These are phyloP conservation scores for Tachina lurida DNA, from an alignment of 2,888 invertebrate genomes.

Conservation along the genomic window DNA sequence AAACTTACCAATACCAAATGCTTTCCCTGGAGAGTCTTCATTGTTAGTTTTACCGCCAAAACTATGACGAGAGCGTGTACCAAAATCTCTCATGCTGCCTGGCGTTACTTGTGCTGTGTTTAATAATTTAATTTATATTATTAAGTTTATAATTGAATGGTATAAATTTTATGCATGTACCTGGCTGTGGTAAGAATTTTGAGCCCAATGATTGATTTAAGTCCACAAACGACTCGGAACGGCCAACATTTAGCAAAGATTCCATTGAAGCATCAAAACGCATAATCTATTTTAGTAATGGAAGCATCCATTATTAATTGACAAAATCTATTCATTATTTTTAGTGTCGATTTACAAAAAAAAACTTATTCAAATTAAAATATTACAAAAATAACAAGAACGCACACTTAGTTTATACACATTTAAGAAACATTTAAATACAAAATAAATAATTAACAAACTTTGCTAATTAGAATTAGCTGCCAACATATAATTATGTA, in stretches of 20 bases:
- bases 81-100: constrained; percentile 76
- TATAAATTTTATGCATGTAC: constrained; percentile 71
- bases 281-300: constrained; percentile 86
- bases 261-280: constrained; percentile 91
- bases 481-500: not conserved
- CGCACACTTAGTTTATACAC: constrained; percentile 14
- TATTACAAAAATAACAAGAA: constrained; percentile 38
- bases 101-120: constrained; percentile 74
- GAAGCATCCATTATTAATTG: constrained; percentile 17
- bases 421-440: constrained; percentile 18
- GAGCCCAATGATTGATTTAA: constrained; percentile 83
- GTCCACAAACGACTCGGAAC: constrained; percentile 93
- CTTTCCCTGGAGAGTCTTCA: constrained; percentile 86
- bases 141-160: not conserved
- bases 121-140: not conserved
- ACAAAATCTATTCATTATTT: not conserved
- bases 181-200: constrained; percentile 78
- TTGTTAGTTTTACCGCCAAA: constrained; percentile 85
- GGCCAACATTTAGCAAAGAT: constrained; percentile 88
- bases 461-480: constrained; percentile 6
- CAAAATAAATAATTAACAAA: constrained; percentile 23
- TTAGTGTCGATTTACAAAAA: not conserved
- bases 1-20: constrained; percentile 91
- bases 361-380: constrained; percentile 22
- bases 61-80: constrained; percentile 84